Conservation (phyloP, 2,113 vertebrate species). For the Oreochromis niloticus region DNA sequence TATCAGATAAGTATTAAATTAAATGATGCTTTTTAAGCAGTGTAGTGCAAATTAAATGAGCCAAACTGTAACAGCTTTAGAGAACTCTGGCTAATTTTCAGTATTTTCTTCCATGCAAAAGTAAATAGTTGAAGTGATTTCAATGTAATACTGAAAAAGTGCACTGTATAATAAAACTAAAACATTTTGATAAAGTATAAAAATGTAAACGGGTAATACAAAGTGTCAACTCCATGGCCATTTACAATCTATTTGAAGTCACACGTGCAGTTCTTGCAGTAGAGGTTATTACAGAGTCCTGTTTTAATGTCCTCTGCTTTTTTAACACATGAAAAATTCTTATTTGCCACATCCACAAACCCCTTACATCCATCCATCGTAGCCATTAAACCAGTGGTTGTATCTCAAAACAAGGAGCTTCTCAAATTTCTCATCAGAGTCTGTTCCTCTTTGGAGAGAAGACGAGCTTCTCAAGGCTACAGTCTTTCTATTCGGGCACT, state of each 20-base stretch:
- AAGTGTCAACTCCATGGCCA: background rate
- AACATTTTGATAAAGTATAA: background rate
- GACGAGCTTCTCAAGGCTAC: background rate
- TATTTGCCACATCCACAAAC: background rate
- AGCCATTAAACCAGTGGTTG: background rate
- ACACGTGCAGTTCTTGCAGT: background rate
- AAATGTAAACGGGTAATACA: background rate
- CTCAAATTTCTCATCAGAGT: background rate
- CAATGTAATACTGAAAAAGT: too few species aligned
- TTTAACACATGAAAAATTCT: background rate
- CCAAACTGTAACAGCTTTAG: background rate
- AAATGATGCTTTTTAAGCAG: background rate
- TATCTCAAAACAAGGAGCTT: background rate
- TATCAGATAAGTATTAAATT: background rate
- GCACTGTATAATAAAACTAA: background rate
- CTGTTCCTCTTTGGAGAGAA: background rate
- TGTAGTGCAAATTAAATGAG: background rate
- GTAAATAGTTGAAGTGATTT: background rate
- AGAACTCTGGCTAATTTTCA: background rate
- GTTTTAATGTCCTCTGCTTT: background rate
- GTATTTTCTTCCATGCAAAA: background rate
- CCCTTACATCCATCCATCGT: background rate
- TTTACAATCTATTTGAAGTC: background rate
- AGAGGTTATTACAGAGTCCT: background rate
- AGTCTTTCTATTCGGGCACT: background rate